Evolutionary conservation across 1,140 invertebrate genomes (phyloP).

Genomic region (Pogonognathellus flavescens): DNA sequence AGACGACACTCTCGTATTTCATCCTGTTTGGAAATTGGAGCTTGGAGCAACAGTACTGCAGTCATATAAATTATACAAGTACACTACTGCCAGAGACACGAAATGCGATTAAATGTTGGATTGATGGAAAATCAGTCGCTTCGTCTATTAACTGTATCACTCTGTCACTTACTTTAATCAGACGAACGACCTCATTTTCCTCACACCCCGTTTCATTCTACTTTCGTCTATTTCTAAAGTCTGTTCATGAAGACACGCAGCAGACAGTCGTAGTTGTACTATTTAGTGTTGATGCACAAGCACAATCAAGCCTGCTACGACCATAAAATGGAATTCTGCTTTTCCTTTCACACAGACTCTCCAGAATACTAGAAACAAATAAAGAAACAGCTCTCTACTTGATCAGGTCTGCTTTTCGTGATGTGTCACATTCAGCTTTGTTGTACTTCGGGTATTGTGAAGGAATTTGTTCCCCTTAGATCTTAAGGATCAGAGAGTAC

Average conservation of each 20-base stretch:
- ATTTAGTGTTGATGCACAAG: neutral
- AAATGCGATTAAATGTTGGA: neutral
- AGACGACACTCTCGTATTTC: no score
- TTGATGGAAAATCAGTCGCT: conserved; percentile 14
- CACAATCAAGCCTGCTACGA: neutral
- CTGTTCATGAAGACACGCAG: no score
- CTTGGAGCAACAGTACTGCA: neutral
- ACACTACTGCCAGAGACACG: neutral
- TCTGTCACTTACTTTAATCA: conserved; percentile 2
- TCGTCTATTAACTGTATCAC: neutral
- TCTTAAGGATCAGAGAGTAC: conserved; percentile 4
- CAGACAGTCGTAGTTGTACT: neutral
- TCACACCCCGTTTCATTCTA: neutral
- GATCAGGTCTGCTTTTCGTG: neutral
- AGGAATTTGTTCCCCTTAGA: neutral
- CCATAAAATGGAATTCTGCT: no score
- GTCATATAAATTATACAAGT: neutral
- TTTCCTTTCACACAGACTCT: no score
- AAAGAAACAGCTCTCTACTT: neutral
- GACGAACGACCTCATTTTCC: neutral
- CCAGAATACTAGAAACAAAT: neutral
- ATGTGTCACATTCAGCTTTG: conserved; percentile 4
- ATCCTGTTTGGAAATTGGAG: no score
- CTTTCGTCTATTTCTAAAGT: neutral
- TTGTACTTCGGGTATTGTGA: neutral